Evolutionary conservation across 2,888 invertebrate species (phyloP), one percentile per base, ranked within the genome.

Genomic region (Polydrusus cervinus): DNA sequence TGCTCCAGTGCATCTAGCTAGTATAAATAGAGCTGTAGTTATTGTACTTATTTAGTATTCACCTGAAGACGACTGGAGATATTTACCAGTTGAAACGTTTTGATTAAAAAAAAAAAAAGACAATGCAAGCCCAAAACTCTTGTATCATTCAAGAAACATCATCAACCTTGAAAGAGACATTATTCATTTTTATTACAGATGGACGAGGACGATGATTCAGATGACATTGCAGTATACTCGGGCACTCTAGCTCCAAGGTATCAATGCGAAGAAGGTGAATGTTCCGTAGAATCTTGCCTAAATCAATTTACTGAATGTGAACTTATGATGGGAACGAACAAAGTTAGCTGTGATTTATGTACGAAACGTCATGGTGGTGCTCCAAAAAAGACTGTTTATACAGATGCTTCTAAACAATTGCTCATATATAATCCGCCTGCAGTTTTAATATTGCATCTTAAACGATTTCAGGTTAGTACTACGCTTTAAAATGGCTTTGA

Each of bases 231-330:
- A 84, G 84, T 84, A 81, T 78, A 74, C 47, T 67, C 82, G 6
- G 84, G 82, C 13, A 86, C 86, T 2, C 85, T 87, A 0, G 88
- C 92, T 5, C 90, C 92, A 0, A 90, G 94, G 16, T 94, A 93
- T 83, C 89, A 92, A 45, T 92, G 92, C 82, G 93, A 92, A 79
- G 94, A 94, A 71, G 93, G 93, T 51, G 95, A 95, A 81, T 94
- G 93, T 85, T 94, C 95, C 20, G 91, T 98, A 65, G 93, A 94
- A 82, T 95, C 97, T 0, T 98, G 97, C 85, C 91, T 99, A 67
- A 94, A 95, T 83, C 95, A 97, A 86, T 98, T 98, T 87, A 98
- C 97, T 0, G 93, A 94, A 0, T 90, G 95, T 14, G 98, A 99
- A 85, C 88, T 97, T 18, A 92, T 99, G 87, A 95, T 94, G 0